phyloP scores from a whole-genome alignment of 1,140 invertebrate genomes.

The Tribolium madens region DNA sequence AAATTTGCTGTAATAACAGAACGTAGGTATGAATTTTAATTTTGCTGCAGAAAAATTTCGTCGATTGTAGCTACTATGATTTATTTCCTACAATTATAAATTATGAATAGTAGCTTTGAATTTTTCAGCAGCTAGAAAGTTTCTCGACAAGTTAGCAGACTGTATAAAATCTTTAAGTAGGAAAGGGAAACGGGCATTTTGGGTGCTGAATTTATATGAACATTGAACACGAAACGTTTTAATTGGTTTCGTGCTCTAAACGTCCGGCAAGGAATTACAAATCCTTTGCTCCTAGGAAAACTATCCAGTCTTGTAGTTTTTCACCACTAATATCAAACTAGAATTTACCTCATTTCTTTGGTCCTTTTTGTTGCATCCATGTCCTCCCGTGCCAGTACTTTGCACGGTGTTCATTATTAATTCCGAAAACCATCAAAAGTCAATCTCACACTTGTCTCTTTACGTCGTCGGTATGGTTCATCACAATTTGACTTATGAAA shows the following conservation, averaged over 20 bases:
- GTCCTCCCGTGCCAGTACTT: conserved; percentile 58
- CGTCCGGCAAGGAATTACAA: conserved; percentile 25
- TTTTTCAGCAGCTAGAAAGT: background rate
- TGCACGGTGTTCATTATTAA: conserved; percentile 60
- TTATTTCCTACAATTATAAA: background rate
- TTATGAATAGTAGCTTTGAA: background rate
- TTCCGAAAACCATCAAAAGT: conserved; percentile 42
- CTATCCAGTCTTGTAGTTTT: background rate
- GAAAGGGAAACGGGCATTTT: background rate
- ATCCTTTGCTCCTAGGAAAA: background rate
- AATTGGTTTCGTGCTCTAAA: conserved; percentile 39
- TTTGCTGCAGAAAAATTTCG: too few relatives aligned
- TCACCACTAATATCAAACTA: background rate
- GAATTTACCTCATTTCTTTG: conserved; percentile 57
- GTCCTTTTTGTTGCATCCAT: conserved; percentile 55
- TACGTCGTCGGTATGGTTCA: background rate
- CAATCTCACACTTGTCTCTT: background rate
- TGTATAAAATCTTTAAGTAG: background rate
- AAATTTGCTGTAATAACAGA: too few relatives aligned
- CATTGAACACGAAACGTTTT: conserved; percentile 6
- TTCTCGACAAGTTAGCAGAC: background rate
- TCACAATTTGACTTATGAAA: conserved; percentile 15
- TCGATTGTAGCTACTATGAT: background rate
- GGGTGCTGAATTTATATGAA: background rate
- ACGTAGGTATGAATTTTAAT: too few relatives aligned